Evolutionary conservation across 2,888 invertebrate genomes (phyloP).

Genomic region (Drosophila diplacantha): DNA sequence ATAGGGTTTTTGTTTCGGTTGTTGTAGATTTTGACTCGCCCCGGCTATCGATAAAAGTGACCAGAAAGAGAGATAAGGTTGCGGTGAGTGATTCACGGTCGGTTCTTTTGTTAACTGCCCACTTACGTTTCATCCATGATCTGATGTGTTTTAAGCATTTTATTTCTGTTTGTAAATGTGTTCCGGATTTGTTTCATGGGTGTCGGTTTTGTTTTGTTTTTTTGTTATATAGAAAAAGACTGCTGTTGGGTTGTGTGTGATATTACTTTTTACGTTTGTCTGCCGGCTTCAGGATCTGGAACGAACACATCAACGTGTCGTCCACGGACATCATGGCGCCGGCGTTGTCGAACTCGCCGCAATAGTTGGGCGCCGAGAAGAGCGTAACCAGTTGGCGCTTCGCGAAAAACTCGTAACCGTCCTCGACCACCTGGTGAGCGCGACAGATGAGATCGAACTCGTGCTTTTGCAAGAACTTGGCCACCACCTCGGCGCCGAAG

Average conservation of each 20-base stretch:
- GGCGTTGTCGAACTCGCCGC: slow-evolving; percentile 93
- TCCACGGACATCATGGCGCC: slow-evolving; percentile 99
- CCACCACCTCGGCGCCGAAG: slow-evolving; percentile 98
- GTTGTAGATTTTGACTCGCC: slow-evolving; percentile 54
- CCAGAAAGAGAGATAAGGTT: slow-evolving; percentile 54
- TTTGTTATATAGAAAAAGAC: slow-evolving; percentile 47
- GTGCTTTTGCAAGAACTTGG: slow-evolving; percentile 99
- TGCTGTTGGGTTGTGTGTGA: slow-evolving; percentile 16
- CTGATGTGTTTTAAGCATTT: slow-evolving; percentile 37
- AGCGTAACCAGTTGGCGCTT: slow-evolving; percentile 96
- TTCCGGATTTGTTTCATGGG: slow-evolving; percentile 42
- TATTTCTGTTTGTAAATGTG: slow-evolving; percentile 44
- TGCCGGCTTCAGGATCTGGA: slow-evolving; percentile 97
- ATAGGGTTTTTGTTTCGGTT: not conserved
- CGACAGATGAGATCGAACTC: slow-evolving; percentile 99
- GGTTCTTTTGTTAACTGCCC: slow-evolving; percentile 27
- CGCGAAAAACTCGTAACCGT: slow-evolving; percentile 99
- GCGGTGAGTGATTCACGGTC: slow-evolving; percentile 26
- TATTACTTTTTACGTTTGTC: slow-evolving; percentile 93
- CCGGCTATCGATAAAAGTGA: slow-evolving; percentile 53
- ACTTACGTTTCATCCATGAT: slow-evolving; percentile 59
- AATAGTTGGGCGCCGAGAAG: slow-evolving; percentile 96
- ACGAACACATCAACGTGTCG: slow-evolving; percentile 99
- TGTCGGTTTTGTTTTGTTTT: slow-evolving; percentile 24
- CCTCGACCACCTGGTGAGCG: slow-evolving; percentile 99